phyloP scores from a whole-genome alignment of 2,888 invertebrate genomes.

The Drosophila borealis region DNA sequence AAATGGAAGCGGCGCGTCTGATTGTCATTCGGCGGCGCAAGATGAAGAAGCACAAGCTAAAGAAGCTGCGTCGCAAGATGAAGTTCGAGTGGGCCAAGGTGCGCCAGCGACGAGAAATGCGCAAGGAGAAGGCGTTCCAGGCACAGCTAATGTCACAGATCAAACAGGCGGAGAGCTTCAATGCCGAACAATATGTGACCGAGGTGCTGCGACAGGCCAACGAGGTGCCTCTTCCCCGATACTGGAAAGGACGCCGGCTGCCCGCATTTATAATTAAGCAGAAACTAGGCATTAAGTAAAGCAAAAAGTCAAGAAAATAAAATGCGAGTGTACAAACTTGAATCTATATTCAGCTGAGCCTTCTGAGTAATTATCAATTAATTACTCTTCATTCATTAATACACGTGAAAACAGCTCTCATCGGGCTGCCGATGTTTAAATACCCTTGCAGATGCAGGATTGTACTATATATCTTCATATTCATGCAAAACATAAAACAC shows the following conservation, averaged over 20 bases:
- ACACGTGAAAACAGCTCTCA: no score
- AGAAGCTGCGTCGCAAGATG: conserved; percentile 92
- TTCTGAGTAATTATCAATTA: neutral
- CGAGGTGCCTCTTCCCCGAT: conserved; percentile 87
- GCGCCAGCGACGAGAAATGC: conserved; percentile 89
- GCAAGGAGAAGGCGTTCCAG: conserved; percentile 92
- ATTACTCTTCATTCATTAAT: no score
- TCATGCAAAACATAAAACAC: no score
- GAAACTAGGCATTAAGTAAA: conserved; percentile 87
- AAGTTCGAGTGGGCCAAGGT: conserved; percentile 91
- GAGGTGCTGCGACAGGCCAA: conserved; percentile 88
- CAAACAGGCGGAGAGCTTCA: conserved; percentile 90
- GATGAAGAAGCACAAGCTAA: conserved; percentile 94
- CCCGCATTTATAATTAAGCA: conserved; percentile 89
- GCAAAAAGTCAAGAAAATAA: conserved; percentile 30
- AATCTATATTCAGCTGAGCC: conserved; percentile 46
- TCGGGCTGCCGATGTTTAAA: neutral
- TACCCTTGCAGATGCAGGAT: neutral
- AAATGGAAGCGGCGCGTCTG: conserved; percentile 90
- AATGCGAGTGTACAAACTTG: conserved; percentile 60
- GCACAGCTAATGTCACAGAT: conserved; percentile 89
- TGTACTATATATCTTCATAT: no score
- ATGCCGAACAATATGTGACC: conserved; percentile 90
- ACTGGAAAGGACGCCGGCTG: conserved; percentile 87
- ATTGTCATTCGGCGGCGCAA: conserved; percentile 92